Evolutionary conservation across 2,797 vertebrate genomes (phyloP).

Genomic region (Phrynocephalus forsythii): DNA sequence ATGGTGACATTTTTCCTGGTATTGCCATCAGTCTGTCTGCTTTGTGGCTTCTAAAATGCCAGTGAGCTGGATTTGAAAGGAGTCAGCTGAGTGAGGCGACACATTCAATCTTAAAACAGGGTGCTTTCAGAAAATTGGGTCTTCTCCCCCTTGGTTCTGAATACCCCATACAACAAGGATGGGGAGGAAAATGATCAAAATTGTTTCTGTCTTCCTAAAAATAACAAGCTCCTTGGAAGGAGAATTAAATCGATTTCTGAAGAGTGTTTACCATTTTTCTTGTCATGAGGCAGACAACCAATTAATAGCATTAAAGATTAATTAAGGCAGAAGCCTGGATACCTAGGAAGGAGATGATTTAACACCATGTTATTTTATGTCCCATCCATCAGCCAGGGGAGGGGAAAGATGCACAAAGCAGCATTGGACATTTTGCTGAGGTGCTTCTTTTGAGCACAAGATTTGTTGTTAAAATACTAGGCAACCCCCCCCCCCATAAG

Average conservation of each 20-base stretch:
- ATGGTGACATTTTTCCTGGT: conserved; percentile 61
- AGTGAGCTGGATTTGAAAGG: conserved; percentile 74
- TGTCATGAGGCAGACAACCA: conserved; percentile 69
- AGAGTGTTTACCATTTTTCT: conserved; percentile 71
- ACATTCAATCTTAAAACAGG: background rate
- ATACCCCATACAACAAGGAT: conserved; percentile 44
- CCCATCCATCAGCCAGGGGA: conserved; percentile 5
- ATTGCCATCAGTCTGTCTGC: conserved; percentile 57
- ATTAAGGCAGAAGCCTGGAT: conserved; percentile 63
- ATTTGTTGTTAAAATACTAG: conserved; percentile 33
- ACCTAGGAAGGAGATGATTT: conserved; percentile 58
- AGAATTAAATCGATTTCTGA: conserved; percentile 79
- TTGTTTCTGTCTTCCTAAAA: conserved; percentile 67
- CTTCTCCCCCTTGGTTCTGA: conserved; percentile 44
- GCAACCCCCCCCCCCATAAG: background rate
- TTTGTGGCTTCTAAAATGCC: conserved; percentile 63
- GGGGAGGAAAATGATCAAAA: conserved; percentile 28
- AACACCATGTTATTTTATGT: background rate
- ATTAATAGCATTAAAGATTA: conserved; percentile 81
- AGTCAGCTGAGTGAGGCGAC: conserved; percentile 45
- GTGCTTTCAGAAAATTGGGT: conserved; percentile 57
- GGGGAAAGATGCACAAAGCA: background rate
- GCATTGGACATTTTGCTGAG: conserved; percentile 30
- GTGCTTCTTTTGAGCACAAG: conserved; percentile 15
- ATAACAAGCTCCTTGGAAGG: conserved; percentile 65